phyloP scores from a whole-genome alignment of 2,888 invertebrate species.

The Chrysolina oricalcia region DNA sequence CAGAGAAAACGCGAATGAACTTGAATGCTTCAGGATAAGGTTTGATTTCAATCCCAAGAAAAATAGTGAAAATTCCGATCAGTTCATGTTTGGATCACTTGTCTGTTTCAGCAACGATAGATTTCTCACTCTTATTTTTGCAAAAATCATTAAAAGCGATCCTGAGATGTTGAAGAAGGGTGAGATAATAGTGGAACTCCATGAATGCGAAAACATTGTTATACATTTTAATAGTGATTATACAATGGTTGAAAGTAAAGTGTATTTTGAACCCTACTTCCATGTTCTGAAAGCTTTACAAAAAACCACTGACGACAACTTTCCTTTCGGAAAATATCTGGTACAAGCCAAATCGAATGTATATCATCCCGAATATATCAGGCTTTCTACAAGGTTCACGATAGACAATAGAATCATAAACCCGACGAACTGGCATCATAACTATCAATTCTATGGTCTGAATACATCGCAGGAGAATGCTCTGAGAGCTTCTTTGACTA shows the following conservation, averaged over 20 bases:
- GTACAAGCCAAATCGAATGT: conserved; percentile 72
- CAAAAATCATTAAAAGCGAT: conserved; percentile 78
- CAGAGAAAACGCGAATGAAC: conserved; percentile 11
- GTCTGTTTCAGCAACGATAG: conserved; percentile 81
- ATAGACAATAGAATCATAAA: neutral
- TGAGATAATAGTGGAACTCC: conserved; percentile 71
- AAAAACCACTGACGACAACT: conserved; percentile 72
- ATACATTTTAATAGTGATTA: conserved; percentile 61
- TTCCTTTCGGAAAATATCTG: conserved; percentile 82
- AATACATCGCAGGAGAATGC: conserved; percentile 78
- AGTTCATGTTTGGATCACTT: conserved; percentile 82
- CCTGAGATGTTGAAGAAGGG: conserved; percentile 58
- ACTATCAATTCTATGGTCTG: conserved; percentile 20
- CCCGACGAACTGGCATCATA: neutral
- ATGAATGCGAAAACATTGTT: conserved; percentile 71
- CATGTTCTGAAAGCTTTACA: conserved; percentile 83
- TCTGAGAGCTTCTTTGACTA: conserved; percentile 78
- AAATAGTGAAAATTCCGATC: conserved; percentile 74
- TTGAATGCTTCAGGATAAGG: conserved; percentile 26
- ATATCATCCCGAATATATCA: conserved; percentile 70
- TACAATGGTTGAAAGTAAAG: conserved; percentile 83
- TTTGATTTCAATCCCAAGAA: conserved; percentile 60
- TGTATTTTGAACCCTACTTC: conserved; percentile 87
- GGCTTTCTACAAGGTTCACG: neutral
- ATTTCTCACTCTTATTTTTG: conserved; percentile 81